Conservation (phyloP, 1,140 invertebrate species). For the Adelges cooleyi region DNA sequence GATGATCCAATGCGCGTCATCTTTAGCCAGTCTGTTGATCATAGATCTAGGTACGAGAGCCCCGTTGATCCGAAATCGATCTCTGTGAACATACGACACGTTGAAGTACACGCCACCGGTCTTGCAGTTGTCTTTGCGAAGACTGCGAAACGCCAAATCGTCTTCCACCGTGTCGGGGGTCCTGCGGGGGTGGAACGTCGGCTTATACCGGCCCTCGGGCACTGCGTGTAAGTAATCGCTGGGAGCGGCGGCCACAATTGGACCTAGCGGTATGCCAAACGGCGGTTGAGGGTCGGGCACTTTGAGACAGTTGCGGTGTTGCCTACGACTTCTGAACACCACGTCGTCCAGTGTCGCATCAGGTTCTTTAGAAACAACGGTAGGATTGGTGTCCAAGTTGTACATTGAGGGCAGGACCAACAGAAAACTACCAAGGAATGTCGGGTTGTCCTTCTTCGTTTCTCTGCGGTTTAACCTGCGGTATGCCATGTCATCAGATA, state of each 20-base stretch:
- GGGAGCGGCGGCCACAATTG: constrained; percentile 57
- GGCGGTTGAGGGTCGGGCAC: constrained; percentile 69
- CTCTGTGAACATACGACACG: neutral
- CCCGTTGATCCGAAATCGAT: neutral
- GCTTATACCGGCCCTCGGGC: constrained; percentile 47
- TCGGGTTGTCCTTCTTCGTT: constrained; percentile 38
- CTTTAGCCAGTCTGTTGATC: neutral
- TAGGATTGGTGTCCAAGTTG: constrained; percentile 30
- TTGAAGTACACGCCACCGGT: neutral
- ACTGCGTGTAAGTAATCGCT: constrained; percentile 71
- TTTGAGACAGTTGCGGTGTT: constrained; percentile 58
- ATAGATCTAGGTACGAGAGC: neutral
- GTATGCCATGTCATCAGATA: constrained; percentile 63
- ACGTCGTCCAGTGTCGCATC: constrained; percentile 74
- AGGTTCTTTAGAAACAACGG: constrained; percentile 45
- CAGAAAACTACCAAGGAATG: constrained; percentile 57
- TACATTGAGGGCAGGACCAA: constrained; percentile 52
- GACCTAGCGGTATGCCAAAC: constrained; percentile 77
- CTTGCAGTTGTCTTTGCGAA: constrained; percentile 55
- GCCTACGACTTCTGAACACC: constrained; percentile 62
- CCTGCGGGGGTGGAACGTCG: constrained; percentile 49
- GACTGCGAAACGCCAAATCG: constrained; percentile 69
- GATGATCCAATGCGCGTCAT: constrained; percentile 5
- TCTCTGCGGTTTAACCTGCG: constrained; percentile 48
- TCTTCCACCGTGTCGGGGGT: constrained; percentile 73